Evolutionary conservation across 2,888 invertebrate genomes (phyloP), one percentile per base, ranked within the genome.

Genomic region (Eudasyphora cyanicolor): DNA sequence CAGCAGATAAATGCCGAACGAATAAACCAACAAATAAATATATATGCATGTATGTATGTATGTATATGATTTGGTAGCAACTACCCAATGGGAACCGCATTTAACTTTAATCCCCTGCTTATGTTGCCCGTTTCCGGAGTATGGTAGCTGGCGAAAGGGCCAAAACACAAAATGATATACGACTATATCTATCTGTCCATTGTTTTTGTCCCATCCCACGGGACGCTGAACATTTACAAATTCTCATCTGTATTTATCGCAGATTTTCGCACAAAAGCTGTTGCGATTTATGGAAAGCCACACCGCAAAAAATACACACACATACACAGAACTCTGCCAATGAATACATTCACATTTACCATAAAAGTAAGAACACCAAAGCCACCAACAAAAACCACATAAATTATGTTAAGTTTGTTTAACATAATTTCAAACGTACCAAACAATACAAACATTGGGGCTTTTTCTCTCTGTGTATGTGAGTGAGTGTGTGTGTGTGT

Each of bases 181-280:
- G n/a, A n/a, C n/a, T n/a, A n/a, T n/a, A n/a, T n/a, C n/a, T 60
- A 57, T 12, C 32, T 60, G 29, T 21, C 6, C n/a, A 32, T 60
- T 60, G 60, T 29, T 29, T 12, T 27, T n/a, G n/a, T n/a, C n/a
- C n/a, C n/a, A n/a, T n/a, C 2, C 2, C n/a, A 19, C 7, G 29
- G 7, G 7, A 17, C 32, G n/a, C n/a, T n/a, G n/a, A n/a, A n/a
- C 42, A 24, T 38, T 67, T 21, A 64, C 64, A 64, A 35, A 38
- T 29, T 29, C 64, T 17, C 64, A 19, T n/a, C 19, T 6, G 32
- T 29, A 32, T 62, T 62, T 64, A 64, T 32, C 32, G 19, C 42
- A 42, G 67, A 67, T 67, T 67, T 67, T 42, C 67, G 24, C 67
- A 67, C 14, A 67, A 67, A 17, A 38, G 17, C 67, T 6, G 42